Base-by-base conservation (phyloP, 2,113 vertebrate genomes). In the Acrocephalus kingi region DNA sequence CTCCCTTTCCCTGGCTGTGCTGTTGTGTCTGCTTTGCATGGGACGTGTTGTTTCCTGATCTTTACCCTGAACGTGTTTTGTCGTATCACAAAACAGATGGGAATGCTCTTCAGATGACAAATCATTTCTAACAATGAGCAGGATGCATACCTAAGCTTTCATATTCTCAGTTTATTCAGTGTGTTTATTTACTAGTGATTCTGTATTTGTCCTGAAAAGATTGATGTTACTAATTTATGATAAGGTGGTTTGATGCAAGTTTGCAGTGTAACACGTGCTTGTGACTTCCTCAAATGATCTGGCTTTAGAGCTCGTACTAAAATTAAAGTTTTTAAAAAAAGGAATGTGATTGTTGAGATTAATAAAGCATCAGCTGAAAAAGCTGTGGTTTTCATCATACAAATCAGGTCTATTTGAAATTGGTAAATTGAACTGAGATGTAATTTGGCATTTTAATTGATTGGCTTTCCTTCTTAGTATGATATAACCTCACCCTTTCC, bases 81-180 rank as follows among this genome's bases (percentile, higher is more conserved):
- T 98, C 73, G 23, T 96, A 94, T 98, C 98, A 98, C 98, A 99
- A 99, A 99, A 98, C 98, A 92, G 98, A 99, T 99, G 99, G 99
- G 98, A 99, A 98, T 97, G 91, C 94, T 92, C 94, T 97, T 97
- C 33, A 84, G 93, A 63, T 90, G 89, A 69, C 75, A 85, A 58
- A 69, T 91, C 3, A 89, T 80, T 79, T 96, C 93, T 97, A 93
- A 91, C 93, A 79, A 16, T 17, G 55, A 56, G 6, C 61, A 79
- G 52, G 41, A 74, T 90, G 23, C 58, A 46, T 56, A 92, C 67
- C 78, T 94, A 78, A 96, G 33, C 77, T 95, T 46, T 80, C 75
- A 25, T 58, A 48, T 48, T 82, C 87, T 90, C 59, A 88, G 48
- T 89, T 96, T 90, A 62, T 56, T 81, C 58, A 51, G 20, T 95